A percentile compares a stretch with the other conserved stretches of the same genome.
phyloP scores from a whole-genome alignment of 2,888 invertebrate species.

The Drosophila heteroneura region DNA sequence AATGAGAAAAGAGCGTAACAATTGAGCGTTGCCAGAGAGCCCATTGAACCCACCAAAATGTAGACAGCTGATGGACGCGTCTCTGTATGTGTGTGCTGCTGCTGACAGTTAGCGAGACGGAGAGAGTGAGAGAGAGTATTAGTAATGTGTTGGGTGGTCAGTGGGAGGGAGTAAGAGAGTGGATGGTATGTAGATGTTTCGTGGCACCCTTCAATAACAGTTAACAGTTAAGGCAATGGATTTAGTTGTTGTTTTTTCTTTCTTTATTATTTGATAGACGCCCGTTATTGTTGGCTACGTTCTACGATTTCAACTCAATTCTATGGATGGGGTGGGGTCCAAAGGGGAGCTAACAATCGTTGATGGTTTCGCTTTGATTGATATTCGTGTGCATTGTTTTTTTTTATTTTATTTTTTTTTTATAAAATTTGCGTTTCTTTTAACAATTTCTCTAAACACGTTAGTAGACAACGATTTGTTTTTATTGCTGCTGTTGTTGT shows the following conservation, averaged over 20 bases:
- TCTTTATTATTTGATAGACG: not conserved
- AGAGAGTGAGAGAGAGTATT: not conserved
- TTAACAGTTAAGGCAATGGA: constrained; percentile 31
- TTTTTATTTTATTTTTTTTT: not conserved
- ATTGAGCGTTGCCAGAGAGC: constrained; percentile 54
- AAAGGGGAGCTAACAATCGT: constrained; percentile 22
- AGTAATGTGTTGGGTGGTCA: not conserved
- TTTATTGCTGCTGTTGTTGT: constrained; percentile 22
- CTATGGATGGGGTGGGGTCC: not conserved
- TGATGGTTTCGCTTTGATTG: constrained; percentile 60
- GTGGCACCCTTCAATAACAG: constrained; percentile 37
- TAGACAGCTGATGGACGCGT: constrained; percentile 68
- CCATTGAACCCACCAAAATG: constrained; percentile 74
- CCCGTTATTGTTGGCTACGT: constrained; percentile 12
- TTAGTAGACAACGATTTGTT: constrained; percentile 32
- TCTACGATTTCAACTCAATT: constrained; percentile 8
- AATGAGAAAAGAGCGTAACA: constrained; percentile 65
- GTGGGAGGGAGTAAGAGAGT: constrained; percentile 1
- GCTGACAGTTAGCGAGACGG: constrained; percentile 8
- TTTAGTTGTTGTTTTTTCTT: constrained; percentile 19
- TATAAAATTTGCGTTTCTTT: constrained; percentile 52
- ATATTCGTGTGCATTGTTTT: constrained; percentile 62
- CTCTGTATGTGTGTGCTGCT: not conserved
- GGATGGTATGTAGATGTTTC: constrained; percentile 37
- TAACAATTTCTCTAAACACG: constrained; percentile 52